Conservation (phyloP, 37 sponge, comb jelly and placozoan species). For the Lycopodina hypogea region DNA sequence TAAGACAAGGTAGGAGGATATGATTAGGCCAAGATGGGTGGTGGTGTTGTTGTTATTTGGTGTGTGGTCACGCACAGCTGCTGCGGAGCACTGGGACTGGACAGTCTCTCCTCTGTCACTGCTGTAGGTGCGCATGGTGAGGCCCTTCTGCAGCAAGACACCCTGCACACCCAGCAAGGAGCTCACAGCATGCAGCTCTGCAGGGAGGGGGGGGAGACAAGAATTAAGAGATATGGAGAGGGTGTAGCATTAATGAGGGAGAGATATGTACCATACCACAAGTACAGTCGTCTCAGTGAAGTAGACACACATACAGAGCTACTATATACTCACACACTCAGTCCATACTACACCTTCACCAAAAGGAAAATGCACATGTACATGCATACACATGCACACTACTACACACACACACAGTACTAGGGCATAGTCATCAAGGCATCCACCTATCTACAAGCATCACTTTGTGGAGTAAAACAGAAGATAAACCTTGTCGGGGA, state of each 20-base stretch:
- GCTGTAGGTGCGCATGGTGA: constrained; percentile 68
- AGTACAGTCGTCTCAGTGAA: too few species aligned
- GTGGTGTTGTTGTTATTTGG: not conserved
- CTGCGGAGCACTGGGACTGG: constrained; percentile 70
- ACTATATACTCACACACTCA: too few species aligned
- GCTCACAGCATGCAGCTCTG: constrained; percentile 59
- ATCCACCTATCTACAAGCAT: too few species aligned
- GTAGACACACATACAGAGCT: too few species aligned
- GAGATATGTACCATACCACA: not conserved
- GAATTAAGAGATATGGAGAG: not conserved
- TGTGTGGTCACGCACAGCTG: constrained; percentile 46
- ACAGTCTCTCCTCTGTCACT: constrained; percentile 52
- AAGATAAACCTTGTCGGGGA: too few species aligned
- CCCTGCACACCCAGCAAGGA: constrained; percentile 58
- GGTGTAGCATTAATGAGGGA: not conserved
- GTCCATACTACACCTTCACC: too few species aligned
- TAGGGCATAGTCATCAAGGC: too few species aligned
- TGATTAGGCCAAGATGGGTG: constrained; percentile 2
- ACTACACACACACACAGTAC: too few species aligned
- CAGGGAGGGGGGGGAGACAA: not conserved
- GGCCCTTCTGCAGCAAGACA: constrained; percentile 49
- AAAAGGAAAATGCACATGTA: too few species aligned
- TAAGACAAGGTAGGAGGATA: constrained; percentile 7
- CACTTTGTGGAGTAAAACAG: too few species aligned
- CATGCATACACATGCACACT: too few species aligned